Evolutionary conservation across 2,888 invertebrate genomes (phyloP).

Genomic region (Coleophora deauratella): DNA sequence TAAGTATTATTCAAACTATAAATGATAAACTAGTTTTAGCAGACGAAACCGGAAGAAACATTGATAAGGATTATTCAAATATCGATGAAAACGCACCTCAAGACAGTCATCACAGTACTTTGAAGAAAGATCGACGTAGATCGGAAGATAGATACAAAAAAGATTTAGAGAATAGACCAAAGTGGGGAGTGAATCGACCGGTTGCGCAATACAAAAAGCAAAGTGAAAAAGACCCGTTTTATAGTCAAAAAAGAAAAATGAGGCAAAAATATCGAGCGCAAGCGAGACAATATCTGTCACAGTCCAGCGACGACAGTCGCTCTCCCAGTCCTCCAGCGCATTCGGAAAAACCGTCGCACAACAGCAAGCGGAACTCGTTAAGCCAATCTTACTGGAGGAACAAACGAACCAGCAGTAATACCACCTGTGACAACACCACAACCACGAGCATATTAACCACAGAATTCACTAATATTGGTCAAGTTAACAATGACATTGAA

Average conservation of each 20-base stretch:
- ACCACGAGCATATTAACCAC: conserved; percentile 52
- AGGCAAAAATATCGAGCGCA: conserved; percentile 77
- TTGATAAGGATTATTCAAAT: conserved; percentile 70
- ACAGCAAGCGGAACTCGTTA: conserved; percentile 57
- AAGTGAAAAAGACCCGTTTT: conserved; percentile 91
- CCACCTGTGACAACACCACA: conserved; percentile 41
- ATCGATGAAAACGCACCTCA: conserved; percentile 68
- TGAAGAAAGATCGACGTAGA: conserved; percentile 69
- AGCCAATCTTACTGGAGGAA: conserved; percentile 69
- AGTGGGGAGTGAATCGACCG: conserved; percentile 85
- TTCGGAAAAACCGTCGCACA: conserved; percentile 47
- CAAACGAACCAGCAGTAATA: conserved; percentile 59
- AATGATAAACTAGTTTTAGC: conserved; percentile 48
- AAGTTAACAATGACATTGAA: conserved; percentile 48
- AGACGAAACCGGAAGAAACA: conserved; percentile 46
- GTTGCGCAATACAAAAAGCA: conserved; percentile 90
- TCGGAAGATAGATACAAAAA: conserved; percentile 72
- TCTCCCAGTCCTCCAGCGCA: conserved; percentile 69
- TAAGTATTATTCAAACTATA: conserved; percentile 32
- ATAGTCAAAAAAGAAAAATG: conserved; percentile 80
- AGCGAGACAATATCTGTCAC: conserved; percentile 67
- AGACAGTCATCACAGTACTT: conserved; percentile 57
- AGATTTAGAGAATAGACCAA: conserved; percentile 77
- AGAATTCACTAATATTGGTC: conserved; percentile 67
- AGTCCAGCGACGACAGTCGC: conserved; percentile 77